Percentiles rank a stretch among this genome's conserved stretches.
phyloP scores from a whole-genome alignment of 2,888 invertebrate genomes.

The Drosophila birchii region DNA sequence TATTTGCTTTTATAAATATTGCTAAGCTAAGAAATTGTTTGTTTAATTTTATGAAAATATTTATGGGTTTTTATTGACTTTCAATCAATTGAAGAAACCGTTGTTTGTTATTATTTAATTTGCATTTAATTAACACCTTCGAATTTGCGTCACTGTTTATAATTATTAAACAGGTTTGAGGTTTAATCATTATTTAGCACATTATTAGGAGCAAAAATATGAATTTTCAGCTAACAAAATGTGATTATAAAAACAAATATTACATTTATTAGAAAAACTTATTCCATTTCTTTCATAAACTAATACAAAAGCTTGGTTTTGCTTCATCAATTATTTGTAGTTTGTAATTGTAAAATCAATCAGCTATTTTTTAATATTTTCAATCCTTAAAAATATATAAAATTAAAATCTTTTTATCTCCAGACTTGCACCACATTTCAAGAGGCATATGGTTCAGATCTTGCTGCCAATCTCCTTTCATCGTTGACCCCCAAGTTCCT shows the following conservation, averaged over 20 bases:
- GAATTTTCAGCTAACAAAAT: neutral
- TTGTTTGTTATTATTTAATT: neutral
- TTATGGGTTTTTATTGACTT: neutral
- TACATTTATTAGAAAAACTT: neutral
- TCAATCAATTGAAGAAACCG: neutral
- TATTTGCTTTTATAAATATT: no score
- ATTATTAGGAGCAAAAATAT: neutral
- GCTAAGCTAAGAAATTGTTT: accelerated
- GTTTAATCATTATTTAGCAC: neutral
- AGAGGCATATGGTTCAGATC: neutral
- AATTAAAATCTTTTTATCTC: neutral
- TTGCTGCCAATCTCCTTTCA: slow-evolving; percentile 5
- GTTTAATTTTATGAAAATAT: neutral
- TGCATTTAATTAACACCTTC: neutral
- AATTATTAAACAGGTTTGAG: slow-evolving; percentile 4
- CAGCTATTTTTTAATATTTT: no score
- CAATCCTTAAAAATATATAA: no score
- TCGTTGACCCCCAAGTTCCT: slow-evolving; percentile 8
- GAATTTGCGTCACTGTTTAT: slow-evolving; percentile 2
- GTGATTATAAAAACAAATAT: neutral
- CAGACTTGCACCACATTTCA: neutral
- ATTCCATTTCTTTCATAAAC: neutral
- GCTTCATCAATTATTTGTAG: neutral
- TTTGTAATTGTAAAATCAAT: neutral
- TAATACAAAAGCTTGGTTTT: neutral